Conservation (phyloP, 2,113 vertebrate species). For the Brienomyrus brachyistius region DNA sequence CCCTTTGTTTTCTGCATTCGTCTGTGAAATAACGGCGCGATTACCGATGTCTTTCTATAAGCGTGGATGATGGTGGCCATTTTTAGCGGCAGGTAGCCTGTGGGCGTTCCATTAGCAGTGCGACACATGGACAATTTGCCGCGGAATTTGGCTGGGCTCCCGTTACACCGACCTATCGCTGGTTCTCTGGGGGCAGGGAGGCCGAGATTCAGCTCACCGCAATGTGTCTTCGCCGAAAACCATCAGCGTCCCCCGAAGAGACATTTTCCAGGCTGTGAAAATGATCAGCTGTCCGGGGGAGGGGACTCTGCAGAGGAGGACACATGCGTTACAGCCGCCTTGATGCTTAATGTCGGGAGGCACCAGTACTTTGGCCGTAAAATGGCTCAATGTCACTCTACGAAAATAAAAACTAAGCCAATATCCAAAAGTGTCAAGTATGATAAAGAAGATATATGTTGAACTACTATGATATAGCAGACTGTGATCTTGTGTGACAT, state of each 20-base stretch:
- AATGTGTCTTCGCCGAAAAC: conserved; percentile 55
- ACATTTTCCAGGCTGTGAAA: conserved; percentile 54
- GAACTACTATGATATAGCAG: not conserved
- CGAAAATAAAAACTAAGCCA: conserved; percentile 29
- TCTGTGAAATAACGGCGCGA: not conserved
- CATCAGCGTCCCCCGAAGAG: conserved; percentile 50
- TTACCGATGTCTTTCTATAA: not conserved
- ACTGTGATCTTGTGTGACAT: not conserved
- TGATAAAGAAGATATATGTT: conserved; percentile 13
- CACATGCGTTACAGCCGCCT: conserved; percentile 53
- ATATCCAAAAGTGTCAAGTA: conserved; percentile 27
- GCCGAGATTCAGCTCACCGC: conserved; percentile 43
- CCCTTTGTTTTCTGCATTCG: not conserved
- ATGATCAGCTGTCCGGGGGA: conserved; percentile 57
- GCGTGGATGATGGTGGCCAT: not conserved
- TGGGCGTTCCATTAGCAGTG: not conserved
- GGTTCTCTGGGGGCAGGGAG: conserved; percentile 26
- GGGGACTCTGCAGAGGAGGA: conserved; percentile 32
- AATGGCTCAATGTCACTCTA: conserved; percentile 40
- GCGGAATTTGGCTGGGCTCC: not conserved
- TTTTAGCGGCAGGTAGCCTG: not conserved
- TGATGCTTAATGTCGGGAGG: conserved; percentile 56
- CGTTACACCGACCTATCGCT: not conserved
- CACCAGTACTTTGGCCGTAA: conserved; percentile 43
- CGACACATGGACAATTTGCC: not conserved